A percentile compares a stretch with the other conserved stretches of the same genome.
phyloP scores from a whole-genome alignment of 2,113 vertebrate genomes.

The Ceratotherium simum region DNA sequence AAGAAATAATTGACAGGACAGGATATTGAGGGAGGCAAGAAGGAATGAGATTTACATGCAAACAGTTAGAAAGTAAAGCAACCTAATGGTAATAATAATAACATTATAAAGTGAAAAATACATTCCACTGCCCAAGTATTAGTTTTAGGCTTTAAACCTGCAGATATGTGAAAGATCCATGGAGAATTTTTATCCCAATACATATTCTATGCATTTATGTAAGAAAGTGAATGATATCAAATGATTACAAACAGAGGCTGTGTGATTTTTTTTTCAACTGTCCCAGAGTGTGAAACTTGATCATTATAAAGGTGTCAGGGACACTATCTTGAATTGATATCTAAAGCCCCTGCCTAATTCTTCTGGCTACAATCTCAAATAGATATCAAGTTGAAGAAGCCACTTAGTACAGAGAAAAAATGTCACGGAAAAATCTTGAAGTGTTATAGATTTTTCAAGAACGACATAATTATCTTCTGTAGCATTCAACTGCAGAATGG shows the following conservation, averaged over 20 bases:
- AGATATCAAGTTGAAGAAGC: constrained; percentile 16
- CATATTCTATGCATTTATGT: not conserved
- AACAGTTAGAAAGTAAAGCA: not conserved
- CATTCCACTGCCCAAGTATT: not conserved
- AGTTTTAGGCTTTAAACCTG: not conserved
- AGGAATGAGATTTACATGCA: not conserved
- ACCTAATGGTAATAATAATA: not conserved
- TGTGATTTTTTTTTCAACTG: not conserved
- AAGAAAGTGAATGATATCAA: not conserved
- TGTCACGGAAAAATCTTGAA: constrained; percentile 49
- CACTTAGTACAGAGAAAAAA: not conserved
- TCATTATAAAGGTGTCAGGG: not conserved
- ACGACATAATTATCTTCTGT: constrained; percentile 30
- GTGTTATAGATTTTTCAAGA: constrained; percentile 38
- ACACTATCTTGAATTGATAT: not conserved
- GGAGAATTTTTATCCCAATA: not conserved
- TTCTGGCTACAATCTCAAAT: not conserved
- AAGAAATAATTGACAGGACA: not conserved
- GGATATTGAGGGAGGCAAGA: not conserved
- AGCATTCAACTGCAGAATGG: not conserved
- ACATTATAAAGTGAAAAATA: not conserved
- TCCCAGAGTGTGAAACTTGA: not conserved
- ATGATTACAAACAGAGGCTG: not conserved
- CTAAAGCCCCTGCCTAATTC: not conserved
- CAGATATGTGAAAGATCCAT: not conserved